Percentiles rank a stretch among this genome's conserved stretches.
These are phyloP conservation scores for Aurelia coerulea DNA, from an alignment of 30 jellyfish, hydroid and myxozoan species.

Conservation along the genomic window DNA sequence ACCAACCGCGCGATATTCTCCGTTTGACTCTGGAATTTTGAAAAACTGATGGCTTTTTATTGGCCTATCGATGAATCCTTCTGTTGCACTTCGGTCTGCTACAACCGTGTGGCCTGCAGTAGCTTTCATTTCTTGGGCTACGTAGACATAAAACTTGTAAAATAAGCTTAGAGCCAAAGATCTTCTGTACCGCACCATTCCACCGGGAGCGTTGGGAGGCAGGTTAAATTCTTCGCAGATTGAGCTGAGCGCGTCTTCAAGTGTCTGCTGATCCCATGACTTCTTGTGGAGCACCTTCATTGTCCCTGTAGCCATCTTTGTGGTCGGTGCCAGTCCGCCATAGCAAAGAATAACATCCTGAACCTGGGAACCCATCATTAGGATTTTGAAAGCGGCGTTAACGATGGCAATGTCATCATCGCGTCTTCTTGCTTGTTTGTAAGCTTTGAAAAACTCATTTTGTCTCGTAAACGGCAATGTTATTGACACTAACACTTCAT, in stretches of 20 bases:
- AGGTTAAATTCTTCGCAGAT: conserved; percentile 27
- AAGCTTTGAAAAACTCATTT: conserved; percentile 20
- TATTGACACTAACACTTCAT: conserved; percentile 18
- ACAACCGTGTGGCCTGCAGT: not conserved
- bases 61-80: conserved; percentile 1
- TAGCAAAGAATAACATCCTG: conserved; percentile 19
- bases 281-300: conserved; percentile 4
- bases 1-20: conserved; percentile 17
- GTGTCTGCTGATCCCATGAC: not conserved
- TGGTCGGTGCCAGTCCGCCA: conserved; percentile 40
- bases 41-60: conserved; percentile 34
- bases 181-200: conserved; percentile 52
- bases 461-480: conserved; percentile 20
- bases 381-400: conserved; percentile 22
- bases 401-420: conserved; percentile 61
- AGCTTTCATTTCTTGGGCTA: not conserved
- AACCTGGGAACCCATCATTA: not conserved
- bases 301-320: conserved; percentile 20
- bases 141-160: conserved; percentile 26
- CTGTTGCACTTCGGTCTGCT: conserved; percentile 4
- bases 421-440: conserved; percentile 45
- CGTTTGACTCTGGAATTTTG: not conserved
- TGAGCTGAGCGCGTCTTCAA: conserved; percentile 9
- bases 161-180: conserved; percentile 35
- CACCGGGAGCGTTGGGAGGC: conserved; percentile 50